phyloP scores from a whole-genome alignment of 2,113 vertebrate genomes.

The Rhizomys pruinosus region DNA sequence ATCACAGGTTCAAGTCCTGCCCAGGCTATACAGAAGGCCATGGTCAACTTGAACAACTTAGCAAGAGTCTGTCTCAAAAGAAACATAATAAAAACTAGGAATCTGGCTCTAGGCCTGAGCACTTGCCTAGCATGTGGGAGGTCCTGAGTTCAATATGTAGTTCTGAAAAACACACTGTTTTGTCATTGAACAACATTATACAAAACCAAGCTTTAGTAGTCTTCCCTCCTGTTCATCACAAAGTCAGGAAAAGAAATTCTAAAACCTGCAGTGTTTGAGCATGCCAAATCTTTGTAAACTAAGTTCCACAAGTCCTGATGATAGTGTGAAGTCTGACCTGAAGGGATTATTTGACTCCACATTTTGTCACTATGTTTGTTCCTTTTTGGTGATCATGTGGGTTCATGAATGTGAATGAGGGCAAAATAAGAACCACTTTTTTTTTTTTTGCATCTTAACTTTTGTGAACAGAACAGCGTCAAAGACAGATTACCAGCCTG shows the following conservation, averaged over 20 bases:
- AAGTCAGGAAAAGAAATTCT: background rate
- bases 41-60: background rate
- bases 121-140: background rate
- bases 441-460: too few species aligned
- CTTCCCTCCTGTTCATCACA: background rate
- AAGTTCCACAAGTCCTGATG: background rate
- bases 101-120: background rate
- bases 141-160: too few species aligned
- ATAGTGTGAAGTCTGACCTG: background rate
- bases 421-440: background rate
- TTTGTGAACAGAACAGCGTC: too few species aligned
- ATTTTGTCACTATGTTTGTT: background rate
- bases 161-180: too few species aligned
- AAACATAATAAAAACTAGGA: too few species aligned
- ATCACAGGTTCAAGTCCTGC: background rate
- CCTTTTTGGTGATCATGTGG: background rate
- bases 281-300: background rate
- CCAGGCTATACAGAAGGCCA: background rate
- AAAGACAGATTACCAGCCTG: too few species aligned
- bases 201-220: background rate
- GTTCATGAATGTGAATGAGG: background rate
- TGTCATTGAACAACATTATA: too few species aligned
- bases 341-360: too few species aligned
- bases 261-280: background rate
- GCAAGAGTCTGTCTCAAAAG: background rate